Evolutionary conservation across 1,140 invertebrate genomes (phyloP), one percentile per base, ranked within the genome.

Genomic region (Rhysida immarginata): DNA sequence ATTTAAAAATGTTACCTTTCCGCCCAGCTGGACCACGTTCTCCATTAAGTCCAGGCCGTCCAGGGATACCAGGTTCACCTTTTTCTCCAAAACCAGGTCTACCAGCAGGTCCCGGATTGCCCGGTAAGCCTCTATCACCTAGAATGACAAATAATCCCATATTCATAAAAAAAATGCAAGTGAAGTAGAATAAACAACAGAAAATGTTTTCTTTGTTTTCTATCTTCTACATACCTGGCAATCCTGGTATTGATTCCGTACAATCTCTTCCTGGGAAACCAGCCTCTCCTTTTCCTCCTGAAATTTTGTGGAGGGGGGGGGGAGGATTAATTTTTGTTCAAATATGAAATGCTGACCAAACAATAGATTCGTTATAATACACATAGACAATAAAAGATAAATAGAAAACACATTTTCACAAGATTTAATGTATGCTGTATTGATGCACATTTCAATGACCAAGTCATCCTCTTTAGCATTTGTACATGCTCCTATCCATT

Each of bases 1-100:
- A n/a, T n/a, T n/a, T n/a, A n/a, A n/a, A 8, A 35, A 35, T 5
- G 5, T 35, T 77, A 21, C 89, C 89, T 42, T 77, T 73, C 60
- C 80, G 55, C 23, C 52, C 52, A 14, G 45, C 27, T 41, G 53
- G 24, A 52, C 65, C 65, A 53, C 56, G 54, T 18, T 58, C 53
- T 53, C 66, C 65, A 48, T 49, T 42, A 3, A 25, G 8, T 26
- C 58, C 61, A 53, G 68, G 67, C 58, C 71, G 63, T 46, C 84
- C 84, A 26, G 64, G 58, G 13, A 76, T 49, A 21, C 60, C 59
- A 23, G 50, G 24, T 23, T 66, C 62, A 29, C 65, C 65, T 25
- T 60, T 63, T 20, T 51, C 24, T 5, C 24, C 24, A 26, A 69
- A 62, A 14, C 81, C 78, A 5, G 58, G 29, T 49, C 27, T 3